These are phyloP conservation scores for Sclerodermus sp. DNA, from an alignment of 2,888 invertebrate species.

Conservation along the genomic window DNA sequence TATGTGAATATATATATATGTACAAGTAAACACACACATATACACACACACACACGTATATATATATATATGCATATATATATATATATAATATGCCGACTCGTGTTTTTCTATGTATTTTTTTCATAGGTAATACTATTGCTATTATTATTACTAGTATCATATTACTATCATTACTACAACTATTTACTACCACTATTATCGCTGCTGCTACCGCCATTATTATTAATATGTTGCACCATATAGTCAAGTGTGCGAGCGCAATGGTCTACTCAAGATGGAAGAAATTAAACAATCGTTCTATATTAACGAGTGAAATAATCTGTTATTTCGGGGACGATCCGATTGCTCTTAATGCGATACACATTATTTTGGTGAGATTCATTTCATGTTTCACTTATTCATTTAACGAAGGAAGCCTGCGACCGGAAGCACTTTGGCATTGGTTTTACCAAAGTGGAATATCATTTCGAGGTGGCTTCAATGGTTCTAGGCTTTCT, in stretches of 20 bases:
- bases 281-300: too few relatives aligned
- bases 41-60: conserved; percentile 22
- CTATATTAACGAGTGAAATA: background rate
- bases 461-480: too few relatives aligned
- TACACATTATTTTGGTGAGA: background rate
- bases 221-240: conserved; percentile 16
- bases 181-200: conserved; percentile 11
- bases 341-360: background rate
- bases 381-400: too few relatives aligned
- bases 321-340: conserved; percentile 2
- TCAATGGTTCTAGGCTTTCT: too few relatives aligned
- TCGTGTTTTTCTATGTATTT: conserved; percentile 38
- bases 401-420: too few relatives aligned
- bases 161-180: conserved; percentile 15
- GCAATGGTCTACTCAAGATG: conserved; percentile 19
- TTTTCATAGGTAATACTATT: conserved; percentile 28
- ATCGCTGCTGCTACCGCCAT: conserved; percentile 15
- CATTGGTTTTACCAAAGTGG: too few relatives aligned
- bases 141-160: conserved; percentile 22
- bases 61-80: conserved; percentile 19
- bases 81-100: conserved; percentile 30
- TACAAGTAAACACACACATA: conserved; percentile 2
- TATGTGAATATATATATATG: background rate
- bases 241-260: conserved; percentile 16
- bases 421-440: too few relatives aligned